Evolutionary conservation across 92 coral and sea anemone genomes (phyloP), one percentile per base, ranked within the genome.

Genomic region (Zoanthus sociatus): DNA sequence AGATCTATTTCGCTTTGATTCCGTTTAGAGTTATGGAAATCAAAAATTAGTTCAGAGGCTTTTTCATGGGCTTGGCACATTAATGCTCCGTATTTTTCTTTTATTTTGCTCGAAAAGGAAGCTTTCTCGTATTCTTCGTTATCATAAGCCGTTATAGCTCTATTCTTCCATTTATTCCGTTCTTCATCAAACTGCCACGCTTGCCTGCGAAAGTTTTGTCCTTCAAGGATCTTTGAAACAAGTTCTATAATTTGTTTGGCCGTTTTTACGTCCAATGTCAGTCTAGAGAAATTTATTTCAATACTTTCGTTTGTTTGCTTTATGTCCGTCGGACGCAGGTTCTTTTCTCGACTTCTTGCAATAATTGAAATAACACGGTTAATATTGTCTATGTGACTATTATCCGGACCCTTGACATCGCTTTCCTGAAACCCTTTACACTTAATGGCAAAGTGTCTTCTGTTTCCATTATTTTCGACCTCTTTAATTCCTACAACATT

Each of bases 1-100:
- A 92, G 94, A 82, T 92, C 94, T 5, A 92, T 90, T 47, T 89
- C 90, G 51, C 90, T 86, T 48, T 76, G 86, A 58, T 72, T 37
- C 3, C 94, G 92, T 17, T 56, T 45, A 71, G 55, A 76, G 78
- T 92, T 92, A 45, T 85, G 89, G 78, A 92, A 92, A 32, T 33
- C 42, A 63, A 87, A 90, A 30, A 90, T 71, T 5, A 87, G 82
- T 0, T 78, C 82, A 21, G 91, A 90, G 21, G 93, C 95, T 77
- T 48, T 71, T 12, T 63, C 75, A 37, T 92, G 47, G 84, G 78
- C 79, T n/a, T 77, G 18, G 10, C 73, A 83, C 89, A 89, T 86
- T 73, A 87, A 18, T 9, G 18, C 55, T 71, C 87, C 91, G 76
- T 71, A 92, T 60, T 16, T 55, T 51, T 89, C 89, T 66, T 89